Conservation (phyloP, 2,113 vertebrate genomes). For the Seriola quinqueradiata region DNA sequence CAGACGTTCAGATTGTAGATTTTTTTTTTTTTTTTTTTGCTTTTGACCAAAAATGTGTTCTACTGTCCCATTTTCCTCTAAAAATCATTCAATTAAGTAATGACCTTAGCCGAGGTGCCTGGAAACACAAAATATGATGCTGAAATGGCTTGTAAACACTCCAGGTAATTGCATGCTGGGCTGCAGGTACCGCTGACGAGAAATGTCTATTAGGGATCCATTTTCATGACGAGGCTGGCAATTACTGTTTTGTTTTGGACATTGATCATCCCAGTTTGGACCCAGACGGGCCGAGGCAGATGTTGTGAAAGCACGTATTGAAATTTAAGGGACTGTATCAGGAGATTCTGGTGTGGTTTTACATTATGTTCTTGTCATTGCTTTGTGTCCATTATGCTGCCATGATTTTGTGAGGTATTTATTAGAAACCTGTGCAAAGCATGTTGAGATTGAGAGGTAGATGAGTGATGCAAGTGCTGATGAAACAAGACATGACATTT, state of each 20-base stretch:
- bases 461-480: neutral
- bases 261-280: constrained; percentile 49
- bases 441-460: neutral
- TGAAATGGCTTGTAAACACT: constrained; percentile 62
- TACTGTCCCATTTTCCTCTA: neutral
- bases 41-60: constrained; percentile 17
- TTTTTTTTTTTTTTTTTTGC: neutral
- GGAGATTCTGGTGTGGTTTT: neutral
- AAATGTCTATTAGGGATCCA: constrained; percentile 55
- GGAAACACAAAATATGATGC: constrained; percentile 53
- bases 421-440: neutral
- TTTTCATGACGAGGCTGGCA: constrained; percentile 52
- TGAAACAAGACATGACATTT: neutral
- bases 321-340: constrained; percentile 26
- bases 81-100: constrained; percentile 36
- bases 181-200: constrained; percentile 56
- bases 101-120: constrained; percentile 18
- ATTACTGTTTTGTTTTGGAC: constrained; percentile 60
- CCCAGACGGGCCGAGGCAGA: neutral
- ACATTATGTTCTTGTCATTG: neutral
- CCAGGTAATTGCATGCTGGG: constrained; percentile 52
- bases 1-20: neutral
- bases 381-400: neutral
- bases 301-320: constrained; percentile 11
- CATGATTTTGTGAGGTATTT: neutral